Evolutionary conservation across 2,113 vertebrate genomes (phyloP).

Genomic region (Plestiodon gilberti): DNA sequence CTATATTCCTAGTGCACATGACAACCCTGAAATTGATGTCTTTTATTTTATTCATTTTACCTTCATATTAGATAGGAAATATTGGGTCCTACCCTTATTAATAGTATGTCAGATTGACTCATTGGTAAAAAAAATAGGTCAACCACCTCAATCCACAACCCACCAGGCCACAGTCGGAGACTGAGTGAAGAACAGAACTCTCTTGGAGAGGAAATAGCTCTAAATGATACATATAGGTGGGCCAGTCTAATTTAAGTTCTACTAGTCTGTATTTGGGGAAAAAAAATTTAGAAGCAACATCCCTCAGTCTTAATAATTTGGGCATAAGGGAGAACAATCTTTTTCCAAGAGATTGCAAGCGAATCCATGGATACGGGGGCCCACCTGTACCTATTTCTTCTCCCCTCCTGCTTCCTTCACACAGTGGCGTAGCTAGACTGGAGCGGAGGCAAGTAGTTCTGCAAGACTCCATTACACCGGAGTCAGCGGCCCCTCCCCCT

Average conservation of each 20-base stretch:
- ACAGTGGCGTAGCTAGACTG: too few species aligned
- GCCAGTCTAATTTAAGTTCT: conserved; percentile 1
- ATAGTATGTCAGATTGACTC: not conserved
- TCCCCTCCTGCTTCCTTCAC: not conserved
- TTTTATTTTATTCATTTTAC: not conserved
- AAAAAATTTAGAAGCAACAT: conserved; percentile 16
- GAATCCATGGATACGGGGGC: too few species aligned
- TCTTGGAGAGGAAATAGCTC: not conserved
- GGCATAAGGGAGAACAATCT: conserved; percentile 7
- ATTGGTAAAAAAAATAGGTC: not conserved
- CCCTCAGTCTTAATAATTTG: not conserved
- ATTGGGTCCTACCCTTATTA: not conserved
- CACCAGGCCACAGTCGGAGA: not conserved
- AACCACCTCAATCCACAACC: not conserved
- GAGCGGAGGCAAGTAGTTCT: too few species aligned
- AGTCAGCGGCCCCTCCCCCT: too few species aligned
- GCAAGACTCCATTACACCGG: too few species aligned
- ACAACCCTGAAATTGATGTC: not conserved
- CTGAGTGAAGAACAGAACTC: not conserved
- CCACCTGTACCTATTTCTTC: too few species aligned
- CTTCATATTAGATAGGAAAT: not conserved
- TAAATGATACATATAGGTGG: not conserved
- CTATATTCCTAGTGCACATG: not conserved
- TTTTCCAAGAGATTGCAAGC: conserved; percentile 38
- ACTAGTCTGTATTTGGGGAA: conserved; percentile 4